Conservation (phyloP, 1,140 invertebrate genomes). For the Drosophila sulfurigaster region DNA sequence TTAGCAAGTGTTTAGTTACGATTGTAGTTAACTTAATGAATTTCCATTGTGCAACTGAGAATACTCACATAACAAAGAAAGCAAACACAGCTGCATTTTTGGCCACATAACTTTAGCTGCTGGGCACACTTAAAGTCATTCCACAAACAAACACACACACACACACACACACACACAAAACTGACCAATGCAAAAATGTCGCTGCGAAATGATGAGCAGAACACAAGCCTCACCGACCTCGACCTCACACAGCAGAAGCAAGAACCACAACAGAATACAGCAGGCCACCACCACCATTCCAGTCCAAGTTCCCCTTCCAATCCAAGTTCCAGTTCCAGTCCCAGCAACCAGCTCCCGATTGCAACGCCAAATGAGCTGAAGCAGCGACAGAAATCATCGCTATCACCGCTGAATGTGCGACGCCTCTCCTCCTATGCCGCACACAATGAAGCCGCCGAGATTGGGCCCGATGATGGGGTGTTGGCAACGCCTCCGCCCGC, state of each 20-base stretch:
- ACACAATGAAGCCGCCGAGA: slow-evolving; percentile 47
- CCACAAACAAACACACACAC: slow-evolving; percentile 30
- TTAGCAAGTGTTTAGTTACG: slow-evolving; percentile 32
- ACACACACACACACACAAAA: slow-evolving; percentile 36
- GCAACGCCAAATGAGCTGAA: slow-evolving; percentile 68
- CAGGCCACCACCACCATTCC: slow-evolving; percentile 25
- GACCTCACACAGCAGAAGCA: slow-evolving; percentile 49
- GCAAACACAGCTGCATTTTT: slow-evolving; percentile 16
- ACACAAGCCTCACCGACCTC: slow-evolving; percentile 38
- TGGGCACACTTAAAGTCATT: slow-evolving; percentile 23
- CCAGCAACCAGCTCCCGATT: slow-evolving; percentile 30
- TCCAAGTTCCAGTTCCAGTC: slow-evolving; percentile 17
- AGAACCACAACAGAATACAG: slow-evolving; percentile 37
- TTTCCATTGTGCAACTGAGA: slow-evolving; percentile 37
- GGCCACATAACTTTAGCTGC: slow-evolving; percentile 13
- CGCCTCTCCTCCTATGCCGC: slow-evolving; percentile 61
- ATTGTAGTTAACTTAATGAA: slow-evolving; percentile 48
- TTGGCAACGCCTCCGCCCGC: slow-evolving; percentile 4
- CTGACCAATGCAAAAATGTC: slow-evolving; percentile 72
- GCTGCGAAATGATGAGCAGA: slow-evolving; percentile 65
- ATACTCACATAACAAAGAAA: slow-evolving; percentile 32
- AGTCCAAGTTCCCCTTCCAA: slow-evolving; percentile 14
- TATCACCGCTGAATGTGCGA: slow-evolving; percentile 70
- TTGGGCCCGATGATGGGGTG: slow-evolving; percentile 43
- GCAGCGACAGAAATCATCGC: slow-evolving; percentile 48